These are phyloP conservation scores for Incurvaria masculella DNA, from an alignment of 2,888 invertebrate species.

Conservation along the genomic window DNA sequence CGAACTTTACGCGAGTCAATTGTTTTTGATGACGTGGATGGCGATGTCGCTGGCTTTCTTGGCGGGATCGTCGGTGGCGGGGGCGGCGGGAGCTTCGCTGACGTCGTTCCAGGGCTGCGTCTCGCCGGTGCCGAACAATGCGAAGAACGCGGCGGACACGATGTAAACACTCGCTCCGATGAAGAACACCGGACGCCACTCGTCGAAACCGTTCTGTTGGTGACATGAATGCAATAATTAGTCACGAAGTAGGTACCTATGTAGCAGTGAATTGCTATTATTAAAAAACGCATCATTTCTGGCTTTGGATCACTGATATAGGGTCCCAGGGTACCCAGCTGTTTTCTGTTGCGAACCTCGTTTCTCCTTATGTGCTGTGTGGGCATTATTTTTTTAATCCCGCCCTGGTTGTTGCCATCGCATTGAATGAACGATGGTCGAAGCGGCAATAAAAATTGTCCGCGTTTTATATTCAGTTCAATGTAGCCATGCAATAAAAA, in stretches of 20 bases:
- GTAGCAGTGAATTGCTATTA: neutral
- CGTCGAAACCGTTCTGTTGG: conserved; percentile 73
- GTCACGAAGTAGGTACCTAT: neutral
- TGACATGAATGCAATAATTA: conserved; percentile 21
- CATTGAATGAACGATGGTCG: no score
- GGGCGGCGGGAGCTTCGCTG: neutral
- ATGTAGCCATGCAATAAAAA: no score
- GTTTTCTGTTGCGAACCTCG: no score
- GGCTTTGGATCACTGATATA: no score
- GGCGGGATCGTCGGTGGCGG: neutral
- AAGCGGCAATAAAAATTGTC: no score
- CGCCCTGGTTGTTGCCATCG: no score
- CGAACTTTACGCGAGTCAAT: no score
- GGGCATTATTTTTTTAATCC: no score
- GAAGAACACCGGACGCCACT: conserved; percentile 73
- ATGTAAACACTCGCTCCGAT: conserved; percentile 70
- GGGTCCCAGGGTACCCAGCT: no score
- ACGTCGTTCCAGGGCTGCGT: conserved; percentile 69
- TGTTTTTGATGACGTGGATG: no score
- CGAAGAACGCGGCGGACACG: conserved; percentile 65
- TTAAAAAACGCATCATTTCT: neutral
- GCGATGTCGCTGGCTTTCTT: conserved; percentile 23
- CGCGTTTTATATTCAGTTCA: no score
- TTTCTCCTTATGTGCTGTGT: no score
- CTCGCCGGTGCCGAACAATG: conserved; percentile 66